A percentile compares a stretch with the other conserved stretches of the same genome.
Conservation (phyloP, 1,140 invertebrate species). For the Ruditapes philippinarum region DNA sequence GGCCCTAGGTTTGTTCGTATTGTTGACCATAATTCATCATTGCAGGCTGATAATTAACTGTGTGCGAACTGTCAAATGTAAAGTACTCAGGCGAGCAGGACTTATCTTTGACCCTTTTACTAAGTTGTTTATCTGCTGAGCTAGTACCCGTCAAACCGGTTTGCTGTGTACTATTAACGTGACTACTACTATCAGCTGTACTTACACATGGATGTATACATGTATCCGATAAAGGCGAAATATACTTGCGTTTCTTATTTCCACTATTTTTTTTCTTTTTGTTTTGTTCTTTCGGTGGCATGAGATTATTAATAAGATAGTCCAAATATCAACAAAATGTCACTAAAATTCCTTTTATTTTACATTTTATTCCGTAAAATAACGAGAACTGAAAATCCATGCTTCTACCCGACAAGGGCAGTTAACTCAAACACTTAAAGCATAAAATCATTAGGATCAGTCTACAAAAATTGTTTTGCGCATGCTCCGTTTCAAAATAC, state of each 20-base stretch:
- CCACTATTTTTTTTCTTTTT: not conserved
- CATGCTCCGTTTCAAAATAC: too few species aligned
- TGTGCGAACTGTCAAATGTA: not conserved
- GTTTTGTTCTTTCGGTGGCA: not conserved
- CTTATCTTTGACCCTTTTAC: not conserved
- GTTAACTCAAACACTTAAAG: too few species aligned
- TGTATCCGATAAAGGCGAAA: not conserved
- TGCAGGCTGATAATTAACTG: not conserved
- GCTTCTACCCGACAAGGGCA: not conserved
- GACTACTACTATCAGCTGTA: too few species aligned
- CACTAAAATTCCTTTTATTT: not conserved
- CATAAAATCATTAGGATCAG: too few species aligned
- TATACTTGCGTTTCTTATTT: not conserved
- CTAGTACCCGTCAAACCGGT: not conserved
- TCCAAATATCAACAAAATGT: too few species aligned
- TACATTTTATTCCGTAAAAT: not conserved
- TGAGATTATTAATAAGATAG: too few species aligned
- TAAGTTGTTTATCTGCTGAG: not conserved
- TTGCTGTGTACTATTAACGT: not conserved
- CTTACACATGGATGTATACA: not conserved
- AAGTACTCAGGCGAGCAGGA: not conserved
- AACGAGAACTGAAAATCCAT: not conserved
- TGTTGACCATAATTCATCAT: not conserved
- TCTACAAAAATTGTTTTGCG: too few species aligned
- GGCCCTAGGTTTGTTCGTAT: too few species aligned